Evolutionary conservation across 2,888 invertebrate genomes (phyloP).

Genomic region (Ormyrus nitidulus): DNA sequence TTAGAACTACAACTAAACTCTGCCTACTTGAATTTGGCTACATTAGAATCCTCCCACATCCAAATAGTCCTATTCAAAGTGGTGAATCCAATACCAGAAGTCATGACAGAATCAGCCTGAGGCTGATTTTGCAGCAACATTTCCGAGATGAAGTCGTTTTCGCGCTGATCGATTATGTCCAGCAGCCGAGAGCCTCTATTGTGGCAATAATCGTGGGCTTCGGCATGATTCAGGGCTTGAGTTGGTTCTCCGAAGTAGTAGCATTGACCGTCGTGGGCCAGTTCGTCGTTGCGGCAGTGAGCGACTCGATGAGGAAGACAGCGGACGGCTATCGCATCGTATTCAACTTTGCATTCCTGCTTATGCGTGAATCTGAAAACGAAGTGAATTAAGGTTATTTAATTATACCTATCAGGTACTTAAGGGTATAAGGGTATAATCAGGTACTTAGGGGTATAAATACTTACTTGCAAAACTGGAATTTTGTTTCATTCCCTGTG

Average conservation of each 20-base stretch:
- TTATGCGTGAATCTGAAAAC: slow-evolving; percentile 67
- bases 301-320: slow-evolving; percentile 73
- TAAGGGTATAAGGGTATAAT: not conserved
- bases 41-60: slow-evolving; percentile 75
- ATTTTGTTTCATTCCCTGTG: slow-evolving; percentile 74
- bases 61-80: slow-evolving; percentile 72
- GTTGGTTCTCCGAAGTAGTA: slow-evolving; percentile 75
- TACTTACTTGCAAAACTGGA: slow-evolving; percentile 72
- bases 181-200: slow-evolving; percentile 74
- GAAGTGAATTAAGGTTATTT: not conserved
- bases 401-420: not conserved
- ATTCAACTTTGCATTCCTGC: slow-evolving; percentile 68
- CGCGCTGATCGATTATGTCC: slow-evolving; percentile 76
- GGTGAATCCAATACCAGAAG: slow-evolving; percentile 76
- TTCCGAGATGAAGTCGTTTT: slow-evolving; percentile 79
- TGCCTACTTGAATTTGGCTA: slow-evolving; percentile 66
- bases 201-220: slow-evolving; percentile 75
- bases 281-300: slow-evolving; percentile 76
- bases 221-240: slow-evolving; percentile 72
- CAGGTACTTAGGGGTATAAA: not conserved
- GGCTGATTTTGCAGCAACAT: slow-evolving; percentile 74
- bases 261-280: slow-evolving; percentile 76
- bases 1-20: no score
- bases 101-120: slow-evolving; percentile 73
- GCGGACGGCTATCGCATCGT: slow-evolving; percentile 74